These are phyloP conservation scores for Nannobrachium achirus DNA, from an alignment of 2,113 vertebrate species.

Conservation along the genomic window DNA sequence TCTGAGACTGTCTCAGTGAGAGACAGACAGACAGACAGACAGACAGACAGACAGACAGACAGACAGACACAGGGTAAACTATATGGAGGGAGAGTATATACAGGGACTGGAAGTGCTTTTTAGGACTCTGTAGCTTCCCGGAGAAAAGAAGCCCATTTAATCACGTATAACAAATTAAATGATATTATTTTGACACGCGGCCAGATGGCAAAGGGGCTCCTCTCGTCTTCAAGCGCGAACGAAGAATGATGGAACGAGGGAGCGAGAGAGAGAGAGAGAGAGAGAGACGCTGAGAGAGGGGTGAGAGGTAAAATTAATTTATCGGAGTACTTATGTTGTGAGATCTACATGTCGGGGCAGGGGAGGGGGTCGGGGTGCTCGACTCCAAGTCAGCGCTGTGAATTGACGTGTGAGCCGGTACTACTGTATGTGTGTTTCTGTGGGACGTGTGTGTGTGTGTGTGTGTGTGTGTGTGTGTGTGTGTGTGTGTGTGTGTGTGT, in stretches of 20 bases:
- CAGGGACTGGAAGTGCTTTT: slow-evolving; percentile 41
- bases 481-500: slow-evolving; percentile 11
- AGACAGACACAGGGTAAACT: not conserved
- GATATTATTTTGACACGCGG: slow-evolving; percentile 75
- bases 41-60: not conserved
- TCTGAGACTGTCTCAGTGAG: too few species aligned
- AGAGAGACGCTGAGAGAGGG: slow-evolving; percentile 29
- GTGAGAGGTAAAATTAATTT: slow-evolving; percentile 64
- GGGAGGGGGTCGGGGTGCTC: slow-evolving; percentile 31
- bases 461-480: slow-evolving; percentile 1
- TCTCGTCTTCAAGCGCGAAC: slow-evolving; percentile 58
- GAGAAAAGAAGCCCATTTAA: slow-evolving; percentile 77
- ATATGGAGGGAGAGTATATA: slow-evolving; percentile 9
- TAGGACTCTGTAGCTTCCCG: slow-evolving; percentile 50
- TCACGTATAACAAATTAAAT: slow-evolving; percentile 79
- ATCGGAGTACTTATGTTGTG: slow-evolving; percentile 36
- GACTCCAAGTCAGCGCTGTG: slow-evolving; percentile 40
- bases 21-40: too few species aligned
- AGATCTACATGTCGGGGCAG: slow-evolving; percentile 38
- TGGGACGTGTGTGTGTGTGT: slow-evolving; percentile 3
- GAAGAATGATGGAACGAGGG: slow-evolving; percentile 50
- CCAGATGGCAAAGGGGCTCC: slow-evolving; percentile 78
- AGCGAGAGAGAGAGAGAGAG: slow-evolving; percentile 40
- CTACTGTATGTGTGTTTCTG: slow-evolving; percentile 3
- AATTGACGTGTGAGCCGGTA: slow-evolving; percentile 10